Base-by-base conservation (phyloP, 2,797 vertebrate genomes). In the Myiothlypis coronata region DNA sequence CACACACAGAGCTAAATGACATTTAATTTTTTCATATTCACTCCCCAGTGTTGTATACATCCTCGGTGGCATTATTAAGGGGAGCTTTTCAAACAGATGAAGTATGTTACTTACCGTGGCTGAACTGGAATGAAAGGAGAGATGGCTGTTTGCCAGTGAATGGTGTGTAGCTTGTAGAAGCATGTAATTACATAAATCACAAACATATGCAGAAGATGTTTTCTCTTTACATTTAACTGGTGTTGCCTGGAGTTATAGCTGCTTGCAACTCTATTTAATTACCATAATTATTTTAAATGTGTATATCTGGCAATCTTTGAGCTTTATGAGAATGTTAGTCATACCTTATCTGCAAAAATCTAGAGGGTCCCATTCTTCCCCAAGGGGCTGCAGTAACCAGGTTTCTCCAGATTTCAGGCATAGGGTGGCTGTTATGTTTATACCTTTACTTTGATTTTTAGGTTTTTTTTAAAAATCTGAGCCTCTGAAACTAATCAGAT, bases 231-330 rank as follows among this genome's bases (percentile, higher is more conserved):
- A 43, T 96, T 95, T 96, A 92, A 92, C 94, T 97, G 86, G 64
- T 88, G 94, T 94, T 96, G 96, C 97, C 96, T 95, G 89, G 87
- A 96, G 97, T 95, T 94, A 96, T 95, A 93, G 94, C 94, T 96
- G 95, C 96, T 96, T 96, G 95, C 92, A 97, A 89, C 92, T 96
- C 94, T 74, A 97, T 96, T 97, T 97, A 97, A 97, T 97, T 96
- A 97, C 95, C 93, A 90, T 96, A 96, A 97, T 97, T 97, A 97
- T 97, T 97, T 97, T 95, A 96, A 97, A 96, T 96, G 94, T 96
- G 94, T 81, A 89, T 97, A 97, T 97, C 96, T 96, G 96, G 94
- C 89, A 97, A 95, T 97, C 96, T 96, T 94, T 95, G 94, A 94
- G 96, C 91, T 97, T 97, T 96, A 96, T 97, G 96, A 88, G 96